These are phyloP conservation scores for Morpho helenor DNA, from an alignment of 2,888 invertebrate species.

Conservation along the genomic window DNA sequence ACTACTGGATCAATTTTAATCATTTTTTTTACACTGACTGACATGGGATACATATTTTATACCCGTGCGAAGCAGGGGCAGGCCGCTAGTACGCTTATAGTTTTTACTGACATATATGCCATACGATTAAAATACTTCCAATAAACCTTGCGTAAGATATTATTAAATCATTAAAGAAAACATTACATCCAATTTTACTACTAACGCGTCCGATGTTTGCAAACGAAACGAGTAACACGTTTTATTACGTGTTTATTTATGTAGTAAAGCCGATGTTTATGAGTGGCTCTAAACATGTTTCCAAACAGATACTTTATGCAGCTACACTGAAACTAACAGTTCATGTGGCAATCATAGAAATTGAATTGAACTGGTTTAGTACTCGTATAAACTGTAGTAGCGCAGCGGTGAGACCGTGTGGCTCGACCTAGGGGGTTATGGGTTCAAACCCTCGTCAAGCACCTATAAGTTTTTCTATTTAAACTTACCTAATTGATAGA, in stretches of 20 bases:
- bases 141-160: background rate
- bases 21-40: no score
- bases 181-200: conserved; percentile 4
- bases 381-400: background rate
- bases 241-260: conserved; percentile 31
- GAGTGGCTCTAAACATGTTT: conserved; percentile 26
- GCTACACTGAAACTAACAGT: conserved; percentile 26
- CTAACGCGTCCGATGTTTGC: conserved; percentile 15
- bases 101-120: no score
- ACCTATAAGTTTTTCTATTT: no score
- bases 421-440: no score
- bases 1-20: no score
- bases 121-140: no score
- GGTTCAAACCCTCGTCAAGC: no score
- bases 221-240: conserved; percentile 23
- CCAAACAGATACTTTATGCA: conserved; percentile 21
- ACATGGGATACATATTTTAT: no score
- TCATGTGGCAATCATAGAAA: conserved; percentile 16
- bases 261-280: conserved; percentile 28
- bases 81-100: no score
- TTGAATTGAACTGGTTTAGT: conserved; percentile 3
- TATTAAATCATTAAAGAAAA: conserved; percentile 3
- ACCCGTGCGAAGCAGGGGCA: no score
- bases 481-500: no score
- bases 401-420: no score